phyloP scores from a whole-genome alignment of 2,113 vertebrate genomes.

The Erinaceus europaeus region DNA sequence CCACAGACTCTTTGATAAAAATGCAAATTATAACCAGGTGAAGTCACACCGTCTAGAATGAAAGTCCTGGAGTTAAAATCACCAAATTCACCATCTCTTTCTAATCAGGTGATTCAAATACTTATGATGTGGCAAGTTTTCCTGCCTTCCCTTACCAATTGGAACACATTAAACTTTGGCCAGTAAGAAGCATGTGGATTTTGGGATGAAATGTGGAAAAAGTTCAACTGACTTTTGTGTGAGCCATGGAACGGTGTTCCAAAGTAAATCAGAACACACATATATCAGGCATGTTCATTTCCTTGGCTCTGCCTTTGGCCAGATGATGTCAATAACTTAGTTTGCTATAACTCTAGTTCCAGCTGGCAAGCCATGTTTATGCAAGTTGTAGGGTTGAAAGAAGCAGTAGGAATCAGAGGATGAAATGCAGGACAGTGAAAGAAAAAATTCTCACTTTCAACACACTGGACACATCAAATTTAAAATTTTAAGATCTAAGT shows the following conservation, averaged over 20 bases:
- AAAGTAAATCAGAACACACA: slow-evolving; percentile 57
- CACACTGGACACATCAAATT: not conserved
- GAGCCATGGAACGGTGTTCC: slow-evolving; percentile 28
- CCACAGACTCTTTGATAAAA: slow-evolving; percentile 13
- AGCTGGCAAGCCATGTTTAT: slow-evolving; percentile 16
- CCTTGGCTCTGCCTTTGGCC: slow-evolving; percentile 51
- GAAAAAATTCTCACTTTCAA: not conserved
- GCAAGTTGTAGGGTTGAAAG: not conserved
- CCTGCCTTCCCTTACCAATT: not conserved
- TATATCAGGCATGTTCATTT: slow-evolving; percentile 60
- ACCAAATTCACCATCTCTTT: not conserved
- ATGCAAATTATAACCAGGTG: slow-evolving; percentile 64
- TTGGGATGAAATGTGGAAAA: slow-evolving; percentile 51
- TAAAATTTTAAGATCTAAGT: not conserved
- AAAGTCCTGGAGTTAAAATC: slow-evolving; percentile 16
- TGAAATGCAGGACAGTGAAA: not conserved
- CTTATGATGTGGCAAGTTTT: not conserved
- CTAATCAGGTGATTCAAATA: not conserved
- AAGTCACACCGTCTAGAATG: slow-evolving; percentile 6
- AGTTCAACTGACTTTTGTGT: slow-evolving; percentile 30
- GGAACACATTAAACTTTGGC: slow-evolving; percentile 2
- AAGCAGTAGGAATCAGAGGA: not conserved
- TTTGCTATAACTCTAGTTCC: slow-evolving; percentile 39
- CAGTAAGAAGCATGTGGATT: not conserved
- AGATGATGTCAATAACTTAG: slow-evolving; percentile 66